Percentiles rank a stretch among this genome's conserved stretches.
These are phyloP conservation scores for Uria lomvia DNA, from an alignment of 2,113 vertebrate genomes.

Conservation along the genomic window DNA sequence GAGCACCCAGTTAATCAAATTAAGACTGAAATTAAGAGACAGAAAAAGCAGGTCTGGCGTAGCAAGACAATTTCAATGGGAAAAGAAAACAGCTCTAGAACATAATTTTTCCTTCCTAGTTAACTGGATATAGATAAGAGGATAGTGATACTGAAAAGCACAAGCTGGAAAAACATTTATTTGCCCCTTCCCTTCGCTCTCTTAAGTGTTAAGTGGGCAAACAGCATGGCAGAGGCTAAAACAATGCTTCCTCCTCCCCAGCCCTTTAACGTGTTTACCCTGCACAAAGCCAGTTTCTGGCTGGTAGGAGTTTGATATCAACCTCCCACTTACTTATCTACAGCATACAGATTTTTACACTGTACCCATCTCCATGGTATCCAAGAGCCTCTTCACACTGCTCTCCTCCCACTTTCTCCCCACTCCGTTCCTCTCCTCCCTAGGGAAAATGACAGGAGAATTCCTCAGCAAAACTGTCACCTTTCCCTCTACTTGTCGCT, in stretches of 20 bases:
- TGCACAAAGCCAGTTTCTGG: slow-evolving; percentile 30
- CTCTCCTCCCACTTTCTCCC: slow-evolving; percentile 59
- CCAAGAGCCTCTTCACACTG: slow-evolving; percentile 50
- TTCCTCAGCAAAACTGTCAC: slow-evolving; percentile 43
- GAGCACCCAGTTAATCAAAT: slow-evolving; percentile 23
- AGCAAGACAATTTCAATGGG: not conserved
- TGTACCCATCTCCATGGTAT: slow-evolving; percentile 64
- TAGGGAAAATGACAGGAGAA: slow-evolving; percentile 36
- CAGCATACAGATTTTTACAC: slow-evolving; percentile 64
- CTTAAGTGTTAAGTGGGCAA: not conserved
- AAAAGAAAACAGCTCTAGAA: not conserved
- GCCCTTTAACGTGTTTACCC: slow-evolving; percentile 10
- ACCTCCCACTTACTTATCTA: slow-evolving; percentile 63
- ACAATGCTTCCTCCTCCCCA: slow-evolving; percentile 17
- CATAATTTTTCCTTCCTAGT: not conserved
- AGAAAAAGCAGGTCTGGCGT: not conserved
- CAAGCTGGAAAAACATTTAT: not conserved
- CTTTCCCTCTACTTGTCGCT: not conserved
- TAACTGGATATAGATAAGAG: not conserved
- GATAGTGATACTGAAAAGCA: not conserved
- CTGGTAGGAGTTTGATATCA: slow-evolving; percentile 54
- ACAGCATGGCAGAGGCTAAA: not conserved
- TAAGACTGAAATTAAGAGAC: not conserved
- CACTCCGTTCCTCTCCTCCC: slow-evolving; percentile 36
- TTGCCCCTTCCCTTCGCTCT: not conserved